phyloP scores from a whole-genome alignment of 2,888 invertebrate genomes.

The Pharmacophagus antenor region DNA sequence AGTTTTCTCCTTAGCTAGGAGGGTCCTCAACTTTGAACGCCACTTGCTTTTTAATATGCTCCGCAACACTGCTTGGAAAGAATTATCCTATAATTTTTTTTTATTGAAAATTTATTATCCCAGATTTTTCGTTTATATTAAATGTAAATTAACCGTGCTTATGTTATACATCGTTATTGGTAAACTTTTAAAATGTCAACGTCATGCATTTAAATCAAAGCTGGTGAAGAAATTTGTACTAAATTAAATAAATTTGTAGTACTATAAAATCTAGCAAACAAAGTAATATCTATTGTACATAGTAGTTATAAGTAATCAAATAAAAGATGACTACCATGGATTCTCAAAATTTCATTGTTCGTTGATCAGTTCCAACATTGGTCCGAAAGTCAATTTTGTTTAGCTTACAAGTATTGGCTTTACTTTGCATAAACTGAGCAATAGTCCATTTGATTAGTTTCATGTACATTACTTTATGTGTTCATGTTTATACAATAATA shows the following conservation, averaged over 20 bases:
- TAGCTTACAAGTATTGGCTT: background rate
- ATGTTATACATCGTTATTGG: no score
- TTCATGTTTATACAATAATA: background rate
- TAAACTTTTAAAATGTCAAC: background rate
- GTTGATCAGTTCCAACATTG: background rate
- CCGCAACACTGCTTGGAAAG: background rate
- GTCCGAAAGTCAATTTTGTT: background rate
- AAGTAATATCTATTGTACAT: background rate
- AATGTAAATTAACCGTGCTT: no score
- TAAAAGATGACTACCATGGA: background rate
- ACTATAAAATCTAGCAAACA: no score
- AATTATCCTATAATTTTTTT: background rate
- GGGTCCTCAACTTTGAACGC: background rate
- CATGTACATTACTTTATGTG: background rate
- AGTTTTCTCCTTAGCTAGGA: background rate
- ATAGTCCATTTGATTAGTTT: background rate
- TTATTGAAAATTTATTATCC: background rate
- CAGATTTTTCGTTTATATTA: background rate
- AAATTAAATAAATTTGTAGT: no score
- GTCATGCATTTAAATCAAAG: no score
- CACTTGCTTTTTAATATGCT: background rate
- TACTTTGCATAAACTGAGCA: background rate
- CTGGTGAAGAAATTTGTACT: no score
- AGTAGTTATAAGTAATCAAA: background rate
- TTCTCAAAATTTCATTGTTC: background rate